Evolutionary conservation across 2,797 vertebrate species (phyloP), one percentile per base, ranked within the genome.

Genomic region (Alcedo quadribrachys): DNA sequence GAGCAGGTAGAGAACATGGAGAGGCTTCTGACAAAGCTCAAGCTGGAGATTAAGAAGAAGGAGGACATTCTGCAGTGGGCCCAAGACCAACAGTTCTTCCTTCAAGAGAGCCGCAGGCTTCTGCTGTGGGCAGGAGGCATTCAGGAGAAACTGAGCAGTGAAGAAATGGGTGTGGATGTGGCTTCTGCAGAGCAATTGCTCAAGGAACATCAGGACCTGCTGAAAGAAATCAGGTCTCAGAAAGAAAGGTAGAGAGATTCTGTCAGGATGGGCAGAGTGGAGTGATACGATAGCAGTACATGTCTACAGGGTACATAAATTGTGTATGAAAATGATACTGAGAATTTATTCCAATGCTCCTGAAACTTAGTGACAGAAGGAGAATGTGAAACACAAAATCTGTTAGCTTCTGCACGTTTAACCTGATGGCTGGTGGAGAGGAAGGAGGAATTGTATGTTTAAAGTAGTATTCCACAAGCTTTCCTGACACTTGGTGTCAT

Each of bases 1-100:
- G 95, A 98, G 85, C 98, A 98, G 74, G 97, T 99, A 28, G 93
- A 89, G n/a, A 93, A 45, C n/a, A 98, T 99, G 95, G 98, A 98
- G 88, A 87, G 84, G 11, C 97, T 98, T 78, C 96, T 99, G 89
- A 68, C 50, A 84, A 95, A 95, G 79, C 97, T 98, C 15, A 97
- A 97, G 79, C n/a, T 30, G 28, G 97, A 95, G 83, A 97, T 96
- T 11, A 91, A 93, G 13, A 96, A 92, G 40, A 97, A 95, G 67
- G 65, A 30, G n/a, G 81, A 33, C n/a, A 61, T 69, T 71, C 95
- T 98, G 79, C 96, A 98, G 14, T 89, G 94, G 85, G 97, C 94
- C 5, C 95, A 92, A 63, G 88, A 97, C 70, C 94, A 94, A 63
- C 98, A 98, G 73, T 84, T 61, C 84, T 98, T 99, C 94, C 97